A percentile compares a stretch with the other conserved stretches of the same genome.
Evolutionary conservation across 2,113 vertebrate genomes (phyloP).

Genomic region (Calonectris borealis): DNA sequence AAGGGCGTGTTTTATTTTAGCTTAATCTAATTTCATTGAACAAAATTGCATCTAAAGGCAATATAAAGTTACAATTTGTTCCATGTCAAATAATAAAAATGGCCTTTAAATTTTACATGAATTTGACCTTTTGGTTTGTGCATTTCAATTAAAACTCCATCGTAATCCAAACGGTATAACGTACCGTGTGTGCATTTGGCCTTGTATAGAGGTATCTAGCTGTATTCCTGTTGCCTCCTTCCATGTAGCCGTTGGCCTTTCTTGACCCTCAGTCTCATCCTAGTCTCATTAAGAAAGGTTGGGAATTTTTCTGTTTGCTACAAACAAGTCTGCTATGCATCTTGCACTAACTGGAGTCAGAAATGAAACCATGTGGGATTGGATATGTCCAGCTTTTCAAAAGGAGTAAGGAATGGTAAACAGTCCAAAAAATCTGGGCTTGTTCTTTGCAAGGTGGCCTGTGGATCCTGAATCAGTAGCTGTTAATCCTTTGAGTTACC

Average conservation of each 20-base stretch:
- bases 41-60: conserved; percentile 79
- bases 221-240: background rate
- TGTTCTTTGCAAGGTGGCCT: background rate
- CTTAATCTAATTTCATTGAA: conserved; percentile 78
- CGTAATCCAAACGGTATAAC: conserved; percentile 53
- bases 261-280: background rate
- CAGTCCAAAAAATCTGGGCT: background rate
- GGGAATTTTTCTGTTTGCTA: background rate
- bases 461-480: background rate
- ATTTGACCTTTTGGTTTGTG: conserved; percentile 78
- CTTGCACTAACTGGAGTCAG: background rate
- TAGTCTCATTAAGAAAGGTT: background rate
- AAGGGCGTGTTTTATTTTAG: conserved; percentile 75
- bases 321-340: background rate
- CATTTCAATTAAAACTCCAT: conserved; percentile 76
- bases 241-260: background rate
- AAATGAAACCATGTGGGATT: background rate
- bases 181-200: conserved; percentile 21
- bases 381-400: background rate
- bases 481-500: background rate
- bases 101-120: conserved; percentile 81
- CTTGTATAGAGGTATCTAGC: background rate
- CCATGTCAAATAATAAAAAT: conserved; percentile 80
- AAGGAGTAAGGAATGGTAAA: background rate
- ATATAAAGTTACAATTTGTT: conserved; percentile 80